These are phyloP conservation scores for Bradypodion ventrale DNA, from an alignment of 2,797 vertebrate species.

Conservation along the genomic window DNA sequence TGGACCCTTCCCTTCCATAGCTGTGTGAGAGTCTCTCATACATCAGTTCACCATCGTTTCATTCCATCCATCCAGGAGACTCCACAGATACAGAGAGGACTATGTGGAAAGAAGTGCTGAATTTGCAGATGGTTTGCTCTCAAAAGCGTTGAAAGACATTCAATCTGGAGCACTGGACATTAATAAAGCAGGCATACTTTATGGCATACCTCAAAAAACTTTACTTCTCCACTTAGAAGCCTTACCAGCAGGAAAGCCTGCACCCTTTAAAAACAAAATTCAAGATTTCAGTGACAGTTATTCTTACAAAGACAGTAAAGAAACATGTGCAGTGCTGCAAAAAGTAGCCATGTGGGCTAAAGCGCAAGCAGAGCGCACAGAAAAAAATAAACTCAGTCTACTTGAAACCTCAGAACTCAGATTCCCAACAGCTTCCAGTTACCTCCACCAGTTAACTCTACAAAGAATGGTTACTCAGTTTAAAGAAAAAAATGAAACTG, in stretches of 20 bases:
- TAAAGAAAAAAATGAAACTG: slow-evolving; percentile 85
- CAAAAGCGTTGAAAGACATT: slow-evolving; percentile 99
- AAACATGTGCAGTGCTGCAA: slow-evolving; percentile 92
- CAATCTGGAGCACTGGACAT: slow-evolving; percentile 97
- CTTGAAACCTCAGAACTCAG: slow-evolving; percentile 90
- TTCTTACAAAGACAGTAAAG: slow-evolving; percentile 86
- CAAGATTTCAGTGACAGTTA: slow-evolving; percentile 85
- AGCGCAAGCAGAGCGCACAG: slow-evolving; percentile 88
- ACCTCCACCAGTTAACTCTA: slow-evolving; percentile 89
- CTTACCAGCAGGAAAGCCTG: slow-evolving; percentile 88
- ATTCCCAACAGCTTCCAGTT: slow-evolving; percentile 89
- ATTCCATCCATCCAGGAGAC: slow-evolving; percentile 98
- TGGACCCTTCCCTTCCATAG: slow-evolving; percentile 97
- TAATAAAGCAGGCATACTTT: slow-evolving; percentile 98
- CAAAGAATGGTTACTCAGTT: slow-evolving; percentile 90
- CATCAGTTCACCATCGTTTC: slow-evolving; percentile 96
- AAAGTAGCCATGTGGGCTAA: slow-evolving; percentile 94
- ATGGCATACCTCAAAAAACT: slow-evolving; percentile 98
- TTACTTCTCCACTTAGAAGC: slow-evolving; percentile 92
- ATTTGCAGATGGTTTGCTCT: slow-evolving; percentile 99
- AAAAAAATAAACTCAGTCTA: slow-evolving; percentile 87
- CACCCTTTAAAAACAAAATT: slow-evolving; percentile 82
- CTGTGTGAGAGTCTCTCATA: slow-evolving; percentile 93
- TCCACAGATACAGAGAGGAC: slow-evolving; percentile 92
- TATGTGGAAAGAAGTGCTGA: slow-evolving; percentile 99